Conservation (phyloP, 2,113 vertebrate species). For the Columbina picui region DNA sequence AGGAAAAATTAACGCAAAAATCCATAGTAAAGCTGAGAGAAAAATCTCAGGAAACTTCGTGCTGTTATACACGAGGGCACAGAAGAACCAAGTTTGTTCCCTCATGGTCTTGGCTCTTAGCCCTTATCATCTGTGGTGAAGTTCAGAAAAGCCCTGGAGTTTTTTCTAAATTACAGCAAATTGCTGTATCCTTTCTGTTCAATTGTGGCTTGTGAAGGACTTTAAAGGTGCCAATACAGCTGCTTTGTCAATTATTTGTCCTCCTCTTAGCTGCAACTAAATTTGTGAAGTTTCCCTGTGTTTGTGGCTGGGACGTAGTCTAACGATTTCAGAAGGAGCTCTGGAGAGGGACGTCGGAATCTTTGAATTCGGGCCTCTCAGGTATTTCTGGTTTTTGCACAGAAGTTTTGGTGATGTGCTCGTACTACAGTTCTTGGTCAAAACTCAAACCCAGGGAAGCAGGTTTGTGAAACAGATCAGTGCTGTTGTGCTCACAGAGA, state of each 20-base stretch:
- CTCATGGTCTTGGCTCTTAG: background rate
- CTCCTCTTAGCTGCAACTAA: background rate
- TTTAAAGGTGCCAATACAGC: background rate
- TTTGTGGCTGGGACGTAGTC: background rate
- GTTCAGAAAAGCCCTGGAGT: background rate
- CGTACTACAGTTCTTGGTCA: background rate
- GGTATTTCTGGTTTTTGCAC: background rate
- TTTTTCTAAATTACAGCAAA: background rate
- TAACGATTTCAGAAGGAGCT: background rate
- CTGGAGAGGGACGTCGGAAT: background rate
- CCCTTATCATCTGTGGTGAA: background rate
- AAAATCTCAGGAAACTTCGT: background rate
- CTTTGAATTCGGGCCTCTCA: background rate
- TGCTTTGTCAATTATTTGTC: background rate
- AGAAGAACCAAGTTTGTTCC: background rate
- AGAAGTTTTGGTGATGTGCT: background rate
- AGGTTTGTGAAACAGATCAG: rapidly evolving
- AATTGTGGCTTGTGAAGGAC: background rate
- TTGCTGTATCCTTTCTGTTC: background rate
- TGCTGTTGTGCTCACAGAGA: background rate
- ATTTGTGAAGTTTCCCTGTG: background rate
- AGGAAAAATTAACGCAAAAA: background rate
- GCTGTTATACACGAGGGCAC: background rate
- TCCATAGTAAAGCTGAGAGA: background rate
- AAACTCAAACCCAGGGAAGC: background rate